Base-by-base conservation (phyloP, 2,888 invertebrate genomes). In the Himalopsyche japonica region DNA sequence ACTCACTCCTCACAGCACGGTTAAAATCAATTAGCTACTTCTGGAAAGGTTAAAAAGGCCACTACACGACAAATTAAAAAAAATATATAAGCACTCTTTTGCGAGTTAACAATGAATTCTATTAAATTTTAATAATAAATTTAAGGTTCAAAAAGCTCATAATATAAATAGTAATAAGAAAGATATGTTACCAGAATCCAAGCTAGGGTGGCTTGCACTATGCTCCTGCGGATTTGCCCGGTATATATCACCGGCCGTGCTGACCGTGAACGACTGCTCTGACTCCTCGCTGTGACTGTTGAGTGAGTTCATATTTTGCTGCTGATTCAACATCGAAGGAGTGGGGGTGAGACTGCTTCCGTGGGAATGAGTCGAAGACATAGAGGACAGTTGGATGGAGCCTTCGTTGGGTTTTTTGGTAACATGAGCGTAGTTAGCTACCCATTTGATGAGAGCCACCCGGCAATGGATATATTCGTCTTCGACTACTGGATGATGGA, bases 401-500 rank as follows among this genome's bases (percentile, higher is more conserved):
- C 84, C 80, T 30, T 92, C 92, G 81, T 91, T 92, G 84, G 93
- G 93, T 87, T 93, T 94, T 89, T 94, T 95, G 87, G 95, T 93
- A 87, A 96, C 95, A 89, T 97, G 97, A 1, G 96, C 96, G 88
- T 96, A 97, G 88, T 94, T 96, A 0, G 97, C 96, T 27, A 98
- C 93, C 98, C 98, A 98, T 90, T 97, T 97, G 87, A 98, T 96
- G 48, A 98, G 92, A 7, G 95, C 95, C 57, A 98, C 97, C 87
- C 97, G 94, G 89, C 97, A 98, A 76, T 93, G 89, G 20, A 94
- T 92, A 89, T 93, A 94, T 90, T 95, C 94, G 88, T 93, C 94
- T 89, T 96, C 94, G 87, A 94, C 90, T 88, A 95, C 94, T 86
- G 95, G 94, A 89, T 95, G 95, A 86, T 97, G 94, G 18, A 93